A percentile compares a stretch with the other conserved stretches of the same genome.
Evolutionary conservation across 2,797 vertebrate genomes (phyloP).

Genomic region (Hoplostethus atlanticus): DNA sequence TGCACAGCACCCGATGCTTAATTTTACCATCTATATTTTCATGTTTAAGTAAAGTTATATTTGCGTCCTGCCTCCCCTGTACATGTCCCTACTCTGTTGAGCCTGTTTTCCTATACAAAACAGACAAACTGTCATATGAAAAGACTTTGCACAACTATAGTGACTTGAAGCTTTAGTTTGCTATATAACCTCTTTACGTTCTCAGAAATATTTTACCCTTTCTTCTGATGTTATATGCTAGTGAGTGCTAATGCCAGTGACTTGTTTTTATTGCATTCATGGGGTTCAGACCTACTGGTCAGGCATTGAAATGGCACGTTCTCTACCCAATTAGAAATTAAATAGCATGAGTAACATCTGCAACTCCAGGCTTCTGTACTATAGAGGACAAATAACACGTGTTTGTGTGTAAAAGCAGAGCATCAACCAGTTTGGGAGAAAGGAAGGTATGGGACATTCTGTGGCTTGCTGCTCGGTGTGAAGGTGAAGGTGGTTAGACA

Average conservation of each 20-base stretch:
- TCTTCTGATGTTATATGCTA: not conserved
- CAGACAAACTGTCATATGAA: no score
- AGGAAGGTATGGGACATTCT: not conserved
- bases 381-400: not conserved
- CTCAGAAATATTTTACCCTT: not conserved
- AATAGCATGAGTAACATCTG: not conserved
- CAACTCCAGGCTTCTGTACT: not conserved
- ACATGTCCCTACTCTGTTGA: no score
- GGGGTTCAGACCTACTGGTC: slow-evolving; percentile 23
- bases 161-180: no score
- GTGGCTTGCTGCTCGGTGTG: not conserved
- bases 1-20: no score
- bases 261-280: no score
- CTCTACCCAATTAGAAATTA: not conserved
- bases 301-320: not conserved
- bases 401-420: not conserved
- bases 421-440: not conserved
- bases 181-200: no score
- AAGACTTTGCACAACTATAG: no score
- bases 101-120: no score
- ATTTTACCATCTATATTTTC: no score
- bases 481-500: not conserved
- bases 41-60: no score
- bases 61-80: no score
- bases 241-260: not conserved